These are phyloP conservation scores for Acleris literana DNA, from an alignment of 2,888 invertebrate species.

Conservation along the genomic window DNA sequence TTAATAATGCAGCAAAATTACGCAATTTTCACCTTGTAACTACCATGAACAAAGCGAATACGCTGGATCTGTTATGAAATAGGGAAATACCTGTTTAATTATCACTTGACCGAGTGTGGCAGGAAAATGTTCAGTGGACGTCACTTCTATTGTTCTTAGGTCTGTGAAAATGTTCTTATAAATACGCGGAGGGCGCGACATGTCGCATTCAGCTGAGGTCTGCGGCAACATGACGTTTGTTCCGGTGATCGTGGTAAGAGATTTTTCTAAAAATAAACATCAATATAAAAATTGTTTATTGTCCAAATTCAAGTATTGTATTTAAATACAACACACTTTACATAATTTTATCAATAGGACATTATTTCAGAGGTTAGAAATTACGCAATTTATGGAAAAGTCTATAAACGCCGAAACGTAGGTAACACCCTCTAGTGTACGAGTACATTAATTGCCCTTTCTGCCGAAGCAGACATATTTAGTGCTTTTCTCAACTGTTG, in stretches of 20 bases:
- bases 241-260: conserved; percentile 20
- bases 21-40: neutral
- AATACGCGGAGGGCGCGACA: conserved; percentile 5
- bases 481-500: too few species aligned
- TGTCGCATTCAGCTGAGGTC: conserved; percentile 18
- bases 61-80: conserved; percentile 7
- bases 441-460: too few species aligned
- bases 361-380: too few species aligned
- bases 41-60: neutral
- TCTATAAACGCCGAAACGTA: too few species aligned
- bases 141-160: conserved; percentile 30
- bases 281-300: too few species aligned
- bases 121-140: conserved; percentile 22
- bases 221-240: conserved; percentile 23
- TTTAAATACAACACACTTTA: too few species aligned
- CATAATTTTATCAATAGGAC: too few species aligned
- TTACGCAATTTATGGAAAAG: too few species aligned
- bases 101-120: neutral
- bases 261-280: neutral
- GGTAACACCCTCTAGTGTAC: too few species aligned
- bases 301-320: too few species aligned
- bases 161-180: conserved; percentile 20
- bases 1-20: neutral
- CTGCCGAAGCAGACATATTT: too few species aligned
- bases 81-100: conserved; percentile 17